Evolutionary conservation across 1,140 invertebrate species (phyloP).

Genomic region (Microplitis demolitor): DNA sequence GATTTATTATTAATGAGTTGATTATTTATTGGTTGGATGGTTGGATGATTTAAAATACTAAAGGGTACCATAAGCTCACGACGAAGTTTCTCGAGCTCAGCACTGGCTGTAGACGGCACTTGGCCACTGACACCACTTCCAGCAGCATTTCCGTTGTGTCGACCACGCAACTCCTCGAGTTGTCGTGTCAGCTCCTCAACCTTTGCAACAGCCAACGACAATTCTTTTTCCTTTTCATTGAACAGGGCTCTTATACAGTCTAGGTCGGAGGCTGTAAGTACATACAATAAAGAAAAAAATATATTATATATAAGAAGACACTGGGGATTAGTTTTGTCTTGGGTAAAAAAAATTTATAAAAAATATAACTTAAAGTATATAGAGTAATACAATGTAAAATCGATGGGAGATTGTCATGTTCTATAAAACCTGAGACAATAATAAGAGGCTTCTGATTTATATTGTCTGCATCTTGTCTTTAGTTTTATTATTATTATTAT

Average conservation of each 20-base stretch:
- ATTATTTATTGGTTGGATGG: neutral
- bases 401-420: too few species aligned
- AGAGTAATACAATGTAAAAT: too few species aligned
- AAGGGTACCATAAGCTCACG: conserved; percentile 81
- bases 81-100: conserved; percentile 89
- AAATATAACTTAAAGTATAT: too few species aligned
- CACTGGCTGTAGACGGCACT: conserved; percentile 72
- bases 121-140: conserved; percentile 50
- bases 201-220: conserved; percentile 91
- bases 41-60: neutral
- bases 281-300: conserved; percentile 13
- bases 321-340: neutral
- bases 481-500: neutral
- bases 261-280: conserved; percentile 83
- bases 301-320: neutral
- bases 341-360: too few species aligned
- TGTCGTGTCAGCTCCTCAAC: conserved; percentile 94
- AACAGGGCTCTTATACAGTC: conserved; percentile 94
- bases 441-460: neutral
- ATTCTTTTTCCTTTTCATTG: conserved; percentile 97
- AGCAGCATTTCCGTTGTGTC: conserved; percentile 61
- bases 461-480: neutral
- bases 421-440: neutral
- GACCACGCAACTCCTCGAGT: conserved; percentile 84
- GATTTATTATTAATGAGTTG: neutral